Evolutionary conservation across 2,797 vertebrate genomes (phyloP), one percentile per base, ranked within the genome.

Genomic region (Phaenicophaeus curvirostris): DNA sequence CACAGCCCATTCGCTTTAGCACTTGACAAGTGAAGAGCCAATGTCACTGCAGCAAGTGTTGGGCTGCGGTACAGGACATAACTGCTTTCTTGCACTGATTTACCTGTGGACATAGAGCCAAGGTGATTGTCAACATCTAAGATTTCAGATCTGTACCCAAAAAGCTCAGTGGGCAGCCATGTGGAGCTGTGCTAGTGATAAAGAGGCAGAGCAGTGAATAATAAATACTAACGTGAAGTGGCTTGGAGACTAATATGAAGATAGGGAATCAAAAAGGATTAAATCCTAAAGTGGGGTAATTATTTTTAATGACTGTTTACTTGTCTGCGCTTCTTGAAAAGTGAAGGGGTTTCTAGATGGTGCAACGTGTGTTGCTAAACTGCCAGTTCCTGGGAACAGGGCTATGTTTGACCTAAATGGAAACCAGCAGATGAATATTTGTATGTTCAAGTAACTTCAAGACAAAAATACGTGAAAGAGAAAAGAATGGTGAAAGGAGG

Each of bases 291-390:
- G 81, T 82, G 44, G 15, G 18, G 71, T 92, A 96, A 92, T 96
- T 96, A 92, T 71, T 94, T 94, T 89, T 90, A 96, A 96, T 94
- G 71, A 89, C 65, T 96, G 72, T 96, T 95, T 94, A 85, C 63
- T 44, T 41, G 16, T 71, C 30, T 58, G 24, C 58, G 71, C 85
- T 90, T 85, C 71, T 94, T 88, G 54, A 85, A 94, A 95, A 79
- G 79, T 57, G 67, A 74, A 30, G 44, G 71, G 37, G 21, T 79
- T 96, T 95, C 87, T 88, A 74, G 63, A 42, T 89, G 58, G 78
- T 95, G 89, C 39, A 74, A 67, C 63, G 19, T 57, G 20, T 76
- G 50, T 75, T 85, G 59, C 65, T 90, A 53, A 90, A 69, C 44
- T 84, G 48, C 37, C 23, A 20, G 58, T 23, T 86, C 33, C 67